A percentile compares a stretch with the other conserved stretches of the same genome.
Evolutionary conservation across 2,888 invertebrate species (phyloP).

Genomic region (Globia sparganii): DNA sequence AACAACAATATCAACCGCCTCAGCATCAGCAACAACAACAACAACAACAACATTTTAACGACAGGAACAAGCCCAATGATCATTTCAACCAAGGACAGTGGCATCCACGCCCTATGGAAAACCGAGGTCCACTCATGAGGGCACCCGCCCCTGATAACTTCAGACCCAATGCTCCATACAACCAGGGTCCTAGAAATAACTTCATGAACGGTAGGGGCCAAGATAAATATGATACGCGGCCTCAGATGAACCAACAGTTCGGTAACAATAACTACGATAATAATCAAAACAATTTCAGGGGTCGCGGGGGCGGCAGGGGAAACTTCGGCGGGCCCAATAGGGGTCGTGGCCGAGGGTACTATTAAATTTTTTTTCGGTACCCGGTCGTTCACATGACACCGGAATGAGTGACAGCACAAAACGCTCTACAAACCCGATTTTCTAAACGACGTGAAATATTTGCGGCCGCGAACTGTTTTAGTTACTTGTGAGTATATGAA

Average conservation of each 20-base stretch:
- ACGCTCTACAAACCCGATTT: neutral
- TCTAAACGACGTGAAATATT: neutral
- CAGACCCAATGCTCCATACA: conserved; percentile 55
- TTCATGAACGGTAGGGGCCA: conserved; percentile 73
- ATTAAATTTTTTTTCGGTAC: conserved; percentile 27
- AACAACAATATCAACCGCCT: conserved; percentile 42
- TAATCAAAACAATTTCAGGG: conserved; percentile 67
- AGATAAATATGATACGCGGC: conserved; percentile 66
- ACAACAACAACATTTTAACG: conserved; percentile 45
- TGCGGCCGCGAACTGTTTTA: conserved; percentile 7
- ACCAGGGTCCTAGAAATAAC: conserved; percentile 73
- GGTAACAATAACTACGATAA: conserved; percentile 65
- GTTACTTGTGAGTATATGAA: conserved; percentile 8
- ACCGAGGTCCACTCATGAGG: conserved; percentile 39
- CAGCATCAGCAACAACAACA: conserved; percentile 30
- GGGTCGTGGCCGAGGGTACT: conserved; percentile 78
- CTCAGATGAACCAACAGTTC: conserved; percentile 68
- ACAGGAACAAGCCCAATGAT: conserved; percentile 51
- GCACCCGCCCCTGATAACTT: conserved; percentile 48
- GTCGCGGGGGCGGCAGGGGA: conserved; percentile 75
- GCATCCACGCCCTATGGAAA: conserved; percentile 42
- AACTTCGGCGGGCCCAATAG: conserved; percentile 68
- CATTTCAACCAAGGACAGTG: conserved; percentile 55
- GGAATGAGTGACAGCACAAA: neutral
- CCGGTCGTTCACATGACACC: neutral